Percentiles rank a stretch among this genome's conserved stretches.
Conservation (phyloP, 2,113 vertebrate genomes). For the Pica pica region DNA sequence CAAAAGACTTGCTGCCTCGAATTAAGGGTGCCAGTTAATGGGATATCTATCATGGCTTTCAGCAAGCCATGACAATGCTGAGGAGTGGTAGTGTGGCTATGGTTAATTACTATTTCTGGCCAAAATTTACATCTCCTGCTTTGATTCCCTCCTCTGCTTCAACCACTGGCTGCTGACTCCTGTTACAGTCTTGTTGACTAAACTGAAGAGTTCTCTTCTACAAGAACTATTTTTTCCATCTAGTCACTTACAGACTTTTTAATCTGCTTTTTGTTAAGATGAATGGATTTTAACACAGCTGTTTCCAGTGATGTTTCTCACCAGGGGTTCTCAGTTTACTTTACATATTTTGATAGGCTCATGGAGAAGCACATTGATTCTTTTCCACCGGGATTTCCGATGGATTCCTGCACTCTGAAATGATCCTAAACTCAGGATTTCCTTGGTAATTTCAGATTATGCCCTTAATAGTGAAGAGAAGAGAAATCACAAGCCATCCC, state of each 20-base stretch:
- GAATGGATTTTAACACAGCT: constrained; percentile 11
- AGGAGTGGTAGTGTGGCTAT: background rate
- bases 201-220: background rate
- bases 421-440: background rate
- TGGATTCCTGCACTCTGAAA: background rate
- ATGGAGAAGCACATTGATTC: background rate
- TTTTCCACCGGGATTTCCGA: background rate
- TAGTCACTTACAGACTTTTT: constrained; percentile 8
- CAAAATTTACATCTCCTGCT: background rate
- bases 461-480: background rate
- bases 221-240: background rate
- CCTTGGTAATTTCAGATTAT: background rate
- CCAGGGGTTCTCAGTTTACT: background rate
- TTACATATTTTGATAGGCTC: background rate
- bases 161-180: background rate
- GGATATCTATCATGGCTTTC: background rate
- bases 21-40: background rate
- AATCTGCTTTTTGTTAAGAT: constrained; percentile 27
- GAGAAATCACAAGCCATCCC: background rate
- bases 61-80: constrained; percentile 1
- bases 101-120: background rate
- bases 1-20: background rate
- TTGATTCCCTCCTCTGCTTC: background rate
- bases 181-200: background rate
- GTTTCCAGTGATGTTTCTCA: background rate